Evolutionary conservation across 2,113 vertebrate genomes (phyloP).

Genomic region (Pygoscelis antarcticus): DNA sequence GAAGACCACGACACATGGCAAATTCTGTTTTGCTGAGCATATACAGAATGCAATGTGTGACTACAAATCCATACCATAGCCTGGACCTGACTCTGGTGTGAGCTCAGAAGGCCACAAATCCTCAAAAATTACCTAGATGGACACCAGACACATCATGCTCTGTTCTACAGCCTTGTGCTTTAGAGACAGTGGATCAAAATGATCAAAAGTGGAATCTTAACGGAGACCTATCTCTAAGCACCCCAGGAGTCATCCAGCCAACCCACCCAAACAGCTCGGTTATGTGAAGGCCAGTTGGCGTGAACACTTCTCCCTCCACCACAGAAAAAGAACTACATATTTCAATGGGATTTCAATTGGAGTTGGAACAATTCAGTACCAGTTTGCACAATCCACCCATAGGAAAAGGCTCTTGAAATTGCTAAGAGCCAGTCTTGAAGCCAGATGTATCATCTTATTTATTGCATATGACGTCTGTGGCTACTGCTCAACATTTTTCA

Average conservation of each 20-base stretch:
- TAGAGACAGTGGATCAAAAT: background rate
- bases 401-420: background rate
- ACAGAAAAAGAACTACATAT: background rate
- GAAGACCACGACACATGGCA: background rate
- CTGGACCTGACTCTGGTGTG: background rate
- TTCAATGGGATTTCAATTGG: background rate
- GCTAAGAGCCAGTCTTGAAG: background rate
- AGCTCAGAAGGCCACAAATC: background rate
- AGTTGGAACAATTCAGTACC: background rate
- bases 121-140: background rate
- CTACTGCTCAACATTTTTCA: background rate
- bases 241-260: background rate
- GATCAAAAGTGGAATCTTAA: background rate
- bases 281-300: background rate
- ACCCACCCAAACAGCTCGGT: fast-evolving
- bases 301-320: background rate
- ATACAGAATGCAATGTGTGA: background rate
- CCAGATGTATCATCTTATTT: background rate
- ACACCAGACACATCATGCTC: background rate
- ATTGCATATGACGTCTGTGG: background rate
- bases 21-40: background rate
- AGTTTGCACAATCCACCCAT: background rate
- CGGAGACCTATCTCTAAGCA: background rate
- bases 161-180: background rate
- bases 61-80: background rate